A percentile compares a stretch with the other conserved stretches of the same genome.
These are phyloP conservation scores for Danio tinwini DNA, from an alignment of 2,797 vertebrate genomes.

Conservation along the genomic window DNA sequence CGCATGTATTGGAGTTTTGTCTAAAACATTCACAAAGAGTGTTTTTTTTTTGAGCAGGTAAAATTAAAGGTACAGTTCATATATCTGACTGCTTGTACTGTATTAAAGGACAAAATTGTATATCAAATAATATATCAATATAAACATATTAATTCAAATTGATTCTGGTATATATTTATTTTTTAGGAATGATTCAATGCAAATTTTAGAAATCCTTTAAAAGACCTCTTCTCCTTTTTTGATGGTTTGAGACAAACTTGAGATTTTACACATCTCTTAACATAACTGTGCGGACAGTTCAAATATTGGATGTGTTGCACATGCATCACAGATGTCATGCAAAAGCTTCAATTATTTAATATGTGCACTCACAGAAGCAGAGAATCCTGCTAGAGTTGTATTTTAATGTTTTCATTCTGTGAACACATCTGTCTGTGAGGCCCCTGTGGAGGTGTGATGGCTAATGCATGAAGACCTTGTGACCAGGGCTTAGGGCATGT, in stretches of 20 bases:
- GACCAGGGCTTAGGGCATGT: slow-evolving; percentile 45
- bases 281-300: slow-evolving; percentile 37
- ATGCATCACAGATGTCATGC: slow-evolving; percentile 42
- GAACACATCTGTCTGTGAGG: slow-evolving; percentile 45
- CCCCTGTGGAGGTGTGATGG: slow-evolving; percentile 43
- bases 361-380: slow-evolving; percentile 10
- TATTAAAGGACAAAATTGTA: too few relatives aligned
- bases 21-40: too few relatives aligned
- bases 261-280: slow-evolving; percentile 26
- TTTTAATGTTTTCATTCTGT: slow-evolving; percentile 47
- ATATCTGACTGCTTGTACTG: too few relatives aligned
- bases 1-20: too few relatives aligned
- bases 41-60: too few relatives aligned
- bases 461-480: slow-evolving; percentile 52
- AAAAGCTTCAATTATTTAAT: slow-evolving; percentile 55
- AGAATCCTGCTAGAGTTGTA: slow-evolving; percentile 26
- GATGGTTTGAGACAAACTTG: slow-evolving; percentile 36
- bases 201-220: too few relatives aligned
- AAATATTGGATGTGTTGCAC: slow-evolving; percentile 23
- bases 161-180: too few relatives aligned
- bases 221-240: not conserved
- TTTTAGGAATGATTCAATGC: too few relatives aligned
- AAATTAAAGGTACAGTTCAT: too few relatives aligned
- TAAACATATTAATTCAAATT: too few relatives aligned
- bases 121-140: too few relatives aligned